phyloP scores from a whole-genome alignment of 2,888 invertebrate genomes.

The Lacanobia wlatinum region DNA sequence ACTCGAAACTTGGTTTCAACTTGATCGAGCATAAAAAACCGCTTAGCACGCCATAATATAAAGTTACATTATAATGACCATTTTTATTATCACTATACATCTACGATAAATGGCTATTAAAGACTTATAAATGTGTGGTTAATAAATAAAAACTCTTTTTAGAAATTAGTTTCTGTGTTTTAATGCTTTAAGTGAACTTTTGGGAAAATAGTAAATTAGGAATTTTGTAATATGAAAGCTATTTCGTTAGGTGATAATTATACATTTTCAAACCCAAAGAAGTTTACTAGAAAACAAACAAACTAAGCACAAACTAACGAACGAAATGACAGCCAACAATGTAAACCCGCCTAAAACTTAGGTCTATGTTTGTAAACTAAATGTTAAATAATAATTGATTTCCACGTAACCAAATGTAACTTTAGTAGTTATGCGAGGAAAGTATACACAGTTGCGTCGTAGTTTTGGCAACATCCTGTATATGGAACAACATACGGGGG shows the following conservation, averaged over 20 bases:
- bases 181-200: too few species aligned
- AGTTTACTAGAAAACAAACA: slow-evolving; percentile 27
- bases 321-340: slow-evolving; percentile 59
- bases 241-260: neutral
- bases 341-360: slow-evolving; percentile 64
- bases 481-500: slow-evolving; percentile 81
- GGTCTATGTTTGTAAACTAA: slow-evolving; percentile 69
- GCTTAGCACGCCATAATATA: slow-evolving; percentile 83
- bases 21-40: slow-evolving; percentile 87
- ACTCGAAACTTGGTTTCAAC: slow-evolving; percentile 85
- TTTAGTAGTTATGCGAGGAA: slow-evolving; percentile 74
- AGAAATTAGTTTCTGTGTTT: slow-evolving; percentile 3
- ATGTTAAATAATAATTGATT: slow-evolving; percentile 77
- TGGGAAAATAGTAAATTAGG: neutral
- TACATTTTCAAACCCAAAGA: neutral
- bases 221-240: neutral
- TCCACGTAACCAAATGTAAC: slow-evolving; percentile 75
- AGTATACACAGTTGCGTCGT: slow-evolving; percentile 74
- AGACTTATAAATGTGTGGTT: slow-evolving; percentile 25
- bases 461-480: slow-evolving; percentile 90
- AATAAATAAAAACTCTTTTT: slow-evolving; percentile 17
- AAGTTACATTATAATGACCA: slow-evolving; percentile 76
- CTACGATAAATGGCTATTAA: slow-evolving; percentile 53
- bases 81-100: slow-evolving; percentile 62
- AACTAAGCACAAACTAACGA: slow-evolving; percentile 43